Base-by-base conservation (phyloP, 2,797 vertebrate species). In the Hippoglossus hippoglossus region DNA sequence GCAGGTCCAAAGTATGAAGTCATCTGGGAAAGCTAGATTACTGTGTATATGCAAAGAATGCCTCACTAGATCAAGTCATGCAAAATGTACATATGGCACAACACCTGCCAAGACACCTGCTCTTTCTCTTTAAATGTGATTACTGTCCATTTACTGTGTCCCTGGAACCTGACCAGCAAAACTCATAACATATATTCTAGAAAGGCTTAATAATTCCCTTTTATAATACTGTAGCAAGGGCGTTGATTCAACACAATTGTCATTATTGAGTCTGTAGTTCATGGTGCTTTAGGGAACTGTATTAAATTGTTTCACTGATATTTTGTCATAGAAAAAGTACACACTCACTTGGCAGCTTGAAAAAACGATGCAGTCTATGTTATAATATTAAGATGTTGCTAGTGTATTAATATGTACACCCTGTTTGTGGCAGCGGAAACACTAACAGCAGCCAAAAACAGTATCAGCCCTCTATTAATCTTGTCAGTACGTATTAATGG, bases 1-100 rank as follows among this genome's bases (percentile, higher is more conserved):
- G 71, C 61, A 80, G 80, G 84, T 90, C 83, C 70, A 91, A 87
- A 91, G 89, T 70, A 89, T 89, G 80, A 79, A 83, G 80, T 89
- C 88, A 89, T 90, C 84, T 85, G 81, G 85, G 84, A 89, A 90
- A 89, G 86, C 82, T 73, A 82, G 73, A 89, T 90, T 87, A 89
- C 79, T 78, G 78, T 74, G 67, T 71, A 70, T 79, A 85, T 56
- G 66, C 60, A 84, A 78, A 79, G 62, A 83, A 75, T 67, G 18
- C 70, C 64, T 24, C 3, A 39, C 12, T 41, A 77, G 77, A 82
- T 79, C 50, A 67, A 77, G 58, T 88, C 88, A 83, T 60, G 60
- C 69, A 83, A 85, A 87, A 69, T 61, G 73, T 50, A 76, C 52
- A 86, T 52, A 26, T 9, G 62, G 63, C 67, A 77, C 63, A 76